These are phyloP conservation scores for Antheraea assamensis DNA, from an alignment of 2,888 invertebrate species.

Conservation along the genomic window DNA sequence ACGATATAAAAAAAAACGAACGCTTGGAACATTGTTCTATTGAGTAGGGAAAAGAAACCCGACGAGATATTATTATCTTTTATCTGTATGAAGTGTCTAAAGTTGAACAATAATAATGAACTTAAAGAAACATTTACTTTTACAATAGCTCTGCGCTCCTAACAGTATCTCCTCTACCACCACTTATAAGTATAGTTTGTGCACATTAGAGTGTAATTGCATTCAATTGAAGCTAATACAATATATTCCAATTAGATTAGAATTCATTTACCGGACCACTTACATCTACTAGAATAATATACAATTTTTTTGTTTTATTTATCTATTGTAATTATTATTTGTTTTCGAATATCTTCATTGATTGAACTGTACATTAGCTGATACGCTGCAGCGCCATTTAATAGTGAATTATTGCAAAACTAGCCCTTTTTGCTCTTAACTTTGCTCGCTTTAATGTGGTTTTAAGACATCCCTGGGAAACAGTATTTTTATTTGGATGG, in stretches of 20 bases:
- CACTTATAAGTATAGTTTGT: background rate
- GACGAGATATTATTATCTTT: background rate
- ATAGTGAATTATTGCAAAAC: no score
- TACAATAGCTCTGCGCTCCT: background rate
- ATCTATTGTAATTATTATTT: no score
- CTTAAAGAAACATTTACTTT: conserved; percentile 8
- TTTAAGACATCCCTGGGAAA: no score
- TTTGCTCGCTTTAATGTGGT: no score
- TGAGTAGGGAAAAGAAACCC: background rate
- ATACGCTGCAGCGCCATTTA: no score
- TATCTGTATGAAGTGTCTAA: conserved; percentile 7
- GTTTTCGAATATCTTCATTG: no score
- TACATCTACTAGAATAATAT: background rate
- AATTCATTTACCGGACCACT: background rate
- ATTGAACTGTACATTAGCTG: no score
- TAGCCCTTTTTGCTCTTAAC: no score
- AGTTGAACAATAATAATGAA: conserved; percentile 4
- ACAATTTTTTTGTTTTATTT: no score
- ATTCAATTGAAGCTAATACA: background rate
- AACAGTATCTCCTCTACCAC: background rate
- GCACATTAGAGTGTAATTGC: background rate
- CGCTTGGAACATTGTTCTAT: background rate
- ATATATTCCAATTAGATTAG: background rate
- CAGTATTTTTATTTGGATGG: no score
- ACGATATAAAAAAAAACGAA: background rate